Base-by-base conservation (phyloP, 1,140 invertebrate species). In the Solenopsis fugax region DNA sequence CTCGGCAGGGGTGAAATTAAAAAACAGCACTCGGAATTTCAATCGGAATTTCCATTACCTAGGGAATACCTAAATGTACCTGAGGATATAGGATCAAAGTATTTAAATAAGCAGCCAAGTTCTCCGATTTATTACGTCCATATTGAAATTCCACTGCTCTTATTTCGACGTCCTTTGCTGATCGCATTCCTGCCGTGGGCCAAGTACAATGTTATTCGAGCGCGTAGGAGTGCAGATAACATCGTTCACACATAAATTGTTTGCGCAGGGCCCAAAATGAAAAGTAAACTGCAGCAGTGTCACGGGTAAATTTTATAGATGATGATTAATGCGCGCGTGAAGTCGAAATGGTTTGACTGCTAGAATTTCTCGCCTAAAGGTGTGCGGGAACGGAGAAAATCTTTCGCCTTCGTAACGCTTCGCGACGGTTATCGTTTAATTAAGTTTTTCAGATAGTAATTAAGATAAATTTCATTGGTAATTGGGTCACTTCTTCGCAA, bases 121-220 rank as follows among this genome's bases (percentile, higher is more conserved):
- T 80, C 16, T 50, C 48, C 58, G 75, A 90, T 90, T 88, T 87
- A 88, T 90, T 90, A 85, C 80, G n/a, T 71, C 34, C 69, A 90
- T 90, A 90, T 90, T 90, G 86, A 90, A 90, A 90, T 90, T 90
- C 89, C 89, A 48, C 34, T 29, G 67, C 50, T 87, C 60, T 85
- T 85, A 62, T 89, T 87, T 75, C 67, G 29, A 82, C 67, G 60
- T 87, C 29, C 56, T 85, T 37, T 24, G 18, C 18, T n/a, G 62
- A 62, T 64, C 41, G 56, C 65, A 89, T 84, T 89, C 87, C 21
- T 72, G 21, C 24, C 18, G 16, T 78, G n/a, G 12, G 37, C 52
- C 52, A 58, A 10, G n/a, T 60, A 73, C 18, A 60, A 65, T 12
- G 41, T 52, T 29, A 34, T 75, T 13, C 54, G 52, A 71, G 13